phyloP scores from a whole-genome alignment of 2,113 vertebrate species.

The Capricornis sumatraensis region DNA sequence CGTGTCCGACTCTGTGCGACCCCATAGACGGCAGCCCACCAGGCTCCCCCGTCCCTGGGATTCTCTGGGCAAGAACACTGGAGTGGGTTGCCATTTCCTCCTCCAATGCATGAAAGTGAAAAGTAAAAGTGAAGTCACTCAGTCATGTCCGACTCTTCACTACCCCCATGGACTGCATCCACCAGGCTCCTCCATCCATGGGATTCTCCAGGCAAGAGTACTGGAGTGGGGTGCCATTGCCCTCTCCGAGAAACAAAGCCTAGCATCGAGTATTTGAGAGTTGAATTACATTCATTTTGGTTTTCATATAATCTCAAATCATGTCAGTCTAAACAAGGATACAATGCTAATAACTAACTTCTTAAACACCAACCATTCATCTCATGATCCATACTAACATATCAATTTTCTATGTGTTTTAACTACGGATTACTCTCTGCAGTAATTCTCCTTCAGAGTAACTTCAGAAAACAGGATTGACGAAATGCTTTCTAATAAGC shows the following conservation, averaged over 20 bases:
- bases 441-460: not conserved
- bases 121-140: too few relatives aligned
- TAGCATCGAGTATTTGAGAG: not conserved
- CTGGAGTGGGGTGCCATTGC: too few relatives aligned
- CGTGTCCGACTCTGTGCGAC: too few relatives aligned
- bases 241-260: not conserved
- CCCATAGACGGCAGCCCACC: too few relatives aligned
- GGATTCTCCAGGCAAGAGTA: too few relatives aligned
- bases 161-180: too few relatives aligned
- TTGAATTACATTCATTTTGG: not conserved
- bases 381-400: not conserved
- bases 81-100: too few relatives aligned
- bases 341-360: not conserved
- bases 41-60: too few relatives aligned
- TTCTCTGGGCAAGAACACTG: too few relatives aligned
- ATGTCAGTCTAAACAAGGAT: not conserved
- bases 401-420: not conserved
- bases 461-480: not conserved
- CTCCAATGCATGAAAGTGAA: too few relatives aligned
- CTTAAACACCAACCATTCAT: not conserved
- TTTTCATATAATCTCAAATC: not conserved
- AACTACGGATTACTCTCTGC: not conserved
- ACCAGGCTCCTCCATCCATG: too few relatives aligned
- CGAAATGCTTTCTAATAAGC: not conserved
- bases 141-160: too few relatives aligned